phyloP scores from a whole-genome alignment of 2,797 vertebrate genomes.

The Takifugu ocellatus region DNA sequence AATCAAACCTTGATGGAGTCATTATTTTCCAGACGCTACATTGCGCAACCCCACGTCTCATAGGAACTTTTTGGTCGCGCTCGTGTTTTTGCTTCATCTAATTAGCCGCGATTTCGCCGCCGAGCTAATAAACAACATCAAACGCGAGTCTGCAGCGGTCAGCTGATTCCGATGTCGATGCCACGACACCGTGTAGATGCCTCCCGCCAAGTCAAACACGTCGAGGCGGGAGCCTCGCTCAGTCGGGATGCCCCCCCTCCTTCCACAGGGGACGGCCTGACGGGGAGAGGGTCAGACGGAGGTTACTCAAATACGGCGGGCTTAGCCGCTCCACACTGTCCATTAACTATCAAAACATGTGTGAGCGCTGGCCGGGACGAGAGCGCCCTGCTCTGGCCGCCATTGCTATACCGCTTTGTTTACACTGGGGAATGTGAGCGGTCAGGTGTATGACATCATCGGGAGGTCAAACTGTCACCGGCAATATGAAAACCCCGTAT shows the following conservation, averaged over 20 bases:
- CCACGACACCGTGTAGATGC: constrained; percentile 32
- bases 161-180: constrained; percentile 45
- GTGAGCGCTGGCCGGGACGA: constrained; percentile 52
- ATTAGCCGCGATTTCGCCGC: constrained; percentile 19
- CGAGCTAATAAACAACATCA: constrained; percentile 23
- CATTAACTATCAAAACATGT: constrained; percentile 79
- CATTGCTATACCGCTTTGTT: too few relatives aligned
- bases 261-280: constrained; percentile 29
- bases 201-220: constrained; percentile 56
- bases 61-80: background rate
- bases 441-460: too few relatives aligned
- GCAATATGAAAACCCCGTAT: too few relatives aligned
- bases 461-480: too few relatives aligned
- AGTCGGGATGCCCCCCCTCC: background rate
- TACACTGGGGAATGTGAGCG: too few relatives aligned
- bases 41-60: background rate
- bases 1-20: too few relatives aligned
- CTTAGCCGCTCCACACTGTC: constrained; percentile 72
- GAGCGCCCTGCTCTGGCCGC: constrained; percentile 55
- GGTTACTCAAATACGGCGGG: constrained; percentile 78
- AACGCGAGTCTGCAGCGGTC: constrained; percentile 34
- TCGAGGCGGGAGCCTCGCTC: constrained; percentile 20
- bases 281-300: constrained; percentile 63
- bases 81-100: constrained; percentile 6
- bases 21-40: too few relatives aligned